These are phyloP conservation scores for Lytechinus pictus DNA, from an alignment of 35 echinoderm and acorn worm species.

Conservation along the genomic window DNA sequence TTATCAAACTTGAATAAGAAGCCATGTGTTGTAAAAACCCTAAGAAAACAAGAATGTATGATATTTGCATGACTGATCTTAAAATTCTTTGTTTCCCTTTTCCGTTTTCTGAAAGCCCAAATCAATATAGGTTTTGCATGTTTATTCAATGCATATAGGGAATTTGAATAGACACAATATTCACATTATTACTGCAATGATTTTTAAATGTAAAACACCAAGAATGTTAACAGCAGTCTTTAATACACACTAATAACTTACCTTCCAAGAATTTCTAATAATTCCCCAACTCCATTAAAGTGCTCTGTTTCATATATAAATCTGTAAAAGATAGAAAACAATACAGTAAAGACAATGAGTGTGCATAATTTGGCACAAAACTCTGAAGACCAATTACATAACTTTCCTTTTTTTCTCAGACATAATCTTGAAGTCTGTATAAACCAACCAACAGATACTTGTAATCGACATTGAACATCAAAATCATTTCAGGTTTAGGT, in stretches of 20 bases:
- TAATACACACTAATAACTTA: slow-evolving; percentile 54
- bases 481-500: no score
- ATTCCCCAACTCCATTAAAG: slow-evolving; percentile 99
- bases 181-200: no score
- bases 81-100: no score
- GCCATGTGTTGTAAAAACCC: not conserved
- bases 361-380: not conserved
- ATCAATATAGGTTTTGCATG: no score
- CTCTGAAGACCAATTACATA: not conserved
- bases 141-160: no score
- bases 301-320: slow-evolving; percentile 99
- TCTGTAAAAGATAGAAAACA: slow-evolving; percentile 64
- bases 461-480: no score
- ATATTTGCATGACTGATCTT: no score
- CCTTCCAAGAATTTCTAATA: slow-evolving; percentile 99
- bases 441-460: no score
- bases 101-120: no score
- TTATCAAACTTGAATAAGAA: not conserved
- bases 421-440: not conserved
- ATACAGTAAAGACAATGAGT: not conserved
- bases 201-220: not conserved
- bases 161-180: no score
- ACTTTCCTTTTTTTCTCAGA: not conserved
- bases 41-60: not conserved
- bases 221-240: not conserved